phyloP scores from a whole-genome alignment of 2,797 vertebrate species.

The Channallabes apus region DNA sequence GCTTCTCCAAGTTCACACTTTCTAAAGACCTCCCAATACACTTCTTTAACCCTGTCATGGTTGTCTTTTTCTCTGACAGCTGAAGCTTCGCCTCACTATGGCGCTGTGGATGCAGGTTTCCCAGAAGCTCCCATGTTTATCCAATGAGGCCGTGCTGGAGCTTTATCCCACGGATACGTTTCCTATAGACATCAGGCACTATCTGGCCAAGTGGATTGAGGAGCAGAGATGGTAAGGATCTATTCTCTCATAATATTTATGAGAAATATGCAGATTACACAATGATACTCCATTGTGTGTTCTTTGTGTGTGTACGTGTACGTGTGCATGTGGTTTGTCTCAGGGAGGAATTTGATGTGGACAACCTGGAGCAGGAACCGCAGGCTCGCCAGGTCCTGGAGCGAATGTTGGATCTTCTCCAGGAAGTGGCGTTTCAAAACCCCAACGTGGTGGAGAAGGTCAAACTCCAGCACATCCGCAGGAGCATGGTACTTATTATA shows the following conservation, averaged over 20 bases:
- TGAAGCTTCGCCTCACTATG: slow-evolving; percentile 64
- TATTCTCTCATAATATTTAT: not conserved
- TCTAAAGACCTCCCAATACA: not conserved
- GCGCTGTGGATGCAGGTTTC: slow-evolving; percentile 76
- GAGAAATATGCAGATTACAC: not conserved
- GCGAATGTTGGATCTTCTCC: slow-evolving; percentile 63
- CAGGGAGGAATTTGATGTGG: slow-evolving; percentile 72
- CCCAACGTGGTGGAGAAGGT: slow-evolving; percentile 73
- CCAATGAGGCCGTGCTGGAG: slow-evolving; percentile 60
- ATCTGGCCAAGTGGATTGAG: slow-evolving; percentile 76
- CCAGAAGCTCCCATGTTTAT: slow-evolving; percentile 64
- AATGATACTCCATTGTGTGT: not conserved
- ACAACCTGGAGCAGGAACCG: slow-evolving; percentile 63
- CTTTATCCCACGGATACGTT: slow-evolving; percentile 70
- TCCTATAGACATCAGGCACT: slow-evolving; percentile 76
- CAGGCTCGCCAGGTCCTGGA: slow-evolving; percentile 66
- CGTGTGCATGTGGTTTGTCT: slow-evolving; percentile 31
- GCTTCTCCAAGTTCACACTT: no score
- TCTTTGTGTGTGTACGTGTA: not conserved
- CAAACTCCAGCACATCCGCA: slow-evolving; percentile 73
- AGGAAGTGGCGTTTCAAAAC: slow-evolving; percentile 60
- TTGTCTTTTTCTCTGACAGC: slow-evolving; percentile 1
- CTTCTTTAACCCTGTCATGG: not conserved
- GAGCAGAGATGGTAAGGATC: slow-evolving; percentile 72
- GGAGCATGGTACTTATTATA: slow-evolving; percentile 66